Conservation (phyloP, 37 sponge, comb jelly and placozoan species). For the Agelas oroides region DNA sequence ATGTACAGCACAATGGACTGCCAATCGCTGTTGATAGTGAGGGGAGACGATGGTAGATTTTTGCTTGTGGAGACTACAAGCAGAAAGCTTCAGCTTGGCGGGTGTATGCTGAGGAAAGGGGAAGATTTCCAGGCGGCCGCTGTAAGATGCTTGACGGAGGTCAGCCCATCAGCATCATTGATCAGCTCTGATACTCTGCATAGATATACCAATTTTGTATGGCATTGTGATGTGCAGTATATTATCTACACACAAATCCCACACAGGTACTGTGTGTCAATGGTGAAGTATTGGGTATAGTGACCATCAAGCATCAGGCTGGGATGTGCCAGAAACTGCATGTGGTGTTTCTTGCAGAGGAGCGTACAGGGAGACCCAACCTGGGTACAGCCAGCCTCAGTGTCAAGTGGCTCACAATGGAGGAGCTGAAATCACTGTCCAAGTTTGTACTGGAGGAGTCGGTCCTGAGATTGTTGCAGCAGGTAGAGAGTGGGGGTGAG, state of each 20-base stretch:
- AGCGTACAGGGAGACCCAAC: neutral
- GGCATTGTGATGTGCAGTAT: too few relatives aligned
- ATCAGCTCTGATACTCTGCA: too few relatives aligned
- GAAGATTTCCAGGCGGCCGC: constrained; percentile 46
- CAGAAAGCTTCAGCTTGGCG: constrained; percentile 6
- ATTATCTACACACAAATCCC: neutral
- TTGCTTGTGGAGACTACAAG: constrained; percentile 18
- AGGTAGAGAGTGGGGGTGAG: neutral
- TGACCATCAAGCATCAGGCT: neutral
- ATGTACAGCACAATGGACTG: constrained; percentile 8
- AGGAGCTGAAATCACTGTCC: constrained; percentile 11
- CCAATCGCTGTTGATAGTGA: constrained; percentile 11
- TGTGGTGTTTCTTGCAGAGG: constrained; percentile 7
- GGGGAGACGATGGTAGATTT: neutral
- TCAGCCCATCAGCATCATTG: neutral
- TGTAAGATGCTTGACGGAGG: constrained; percentile 18
- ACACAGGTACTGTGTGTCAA: neutral
- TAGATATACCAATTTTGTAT: too few relatives aligned
- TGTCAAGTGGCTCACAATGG: neutral
- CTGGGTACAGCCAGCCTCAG: neutral
- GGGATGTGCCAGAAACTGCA: neutral
- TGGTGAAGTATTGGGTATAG: neutral
- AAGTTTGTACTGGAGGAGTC: constrained; percentile 7
- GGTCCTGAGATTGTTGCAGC: neutral
- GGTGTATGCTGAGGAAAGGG: neutral